Evolutionary conservation across 2,113 vertebrate genomes (phyloP).

Genomic region (Egretta garzetta): DNA sequence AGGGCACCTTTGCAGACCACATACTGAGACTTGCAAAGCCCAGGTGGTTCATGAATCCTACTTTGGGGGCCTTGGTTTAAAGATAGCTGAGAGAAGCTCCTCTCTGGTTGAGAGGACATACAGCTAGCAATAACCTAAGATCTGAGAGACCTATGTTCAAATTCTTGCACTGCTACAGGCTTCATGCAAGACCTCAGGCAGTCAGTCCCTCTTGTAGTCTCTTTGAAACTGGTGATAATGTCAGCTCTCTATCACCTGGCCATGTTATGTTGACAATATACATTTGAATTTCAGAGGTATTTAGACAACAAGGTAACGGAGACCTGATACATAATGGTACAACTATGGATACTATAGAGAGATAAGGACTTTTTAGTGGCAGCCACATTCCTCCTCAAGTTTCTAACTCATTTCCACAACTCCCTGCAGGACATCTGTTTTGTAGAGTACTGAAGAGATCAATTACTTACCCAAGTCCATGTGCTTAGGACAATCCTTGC

Average conservation of each 20-base stretch:
- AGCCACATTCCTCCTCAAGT: not conserved
- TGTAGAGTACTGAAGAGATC: slow-evolving; percentile 8
- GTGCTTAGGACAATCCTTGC: slow-evolving; percentile 27
- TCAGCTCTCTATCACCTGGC: not conserved
- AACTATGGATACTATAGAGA: not conserved
- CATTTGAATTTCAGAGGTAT: not conserved
- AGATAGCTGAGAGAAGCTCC: not conserved
- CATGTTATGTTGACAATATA: not conserved
- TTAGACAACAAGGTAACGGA: not conserved
- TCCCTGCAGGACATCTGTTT: slow-evolving; percentile 21
- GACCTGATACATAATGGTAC: not conserved
- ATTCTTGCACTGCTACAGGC: not conserved
- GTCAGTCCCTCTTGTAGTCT: not conserved
- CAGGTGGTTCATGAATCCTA: not conserved
- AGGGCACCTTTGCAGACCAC: not conserved
- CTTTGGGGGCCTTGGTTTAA: not conserved
- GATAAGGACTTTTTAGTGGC: not conserved
- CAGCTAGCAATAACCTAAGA: not conserved
- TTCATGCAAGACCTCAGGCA: not conserved
- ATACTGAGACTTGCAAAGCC: not conserved
- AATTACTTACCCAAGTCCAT: slow-evolving; percentile 32
- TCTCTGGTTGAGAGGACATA: not conserved
- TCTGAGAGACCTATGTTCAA: not conserved
- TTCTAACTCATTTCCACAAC: not conserved
- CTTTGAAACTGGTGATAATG: not conserved